Evolutionary conservation across 2,113 vertebrate genomes (phyloP), one percentile per base, ranked within the genome.

Genomic region (Mesocricetus auratus): DNA sequence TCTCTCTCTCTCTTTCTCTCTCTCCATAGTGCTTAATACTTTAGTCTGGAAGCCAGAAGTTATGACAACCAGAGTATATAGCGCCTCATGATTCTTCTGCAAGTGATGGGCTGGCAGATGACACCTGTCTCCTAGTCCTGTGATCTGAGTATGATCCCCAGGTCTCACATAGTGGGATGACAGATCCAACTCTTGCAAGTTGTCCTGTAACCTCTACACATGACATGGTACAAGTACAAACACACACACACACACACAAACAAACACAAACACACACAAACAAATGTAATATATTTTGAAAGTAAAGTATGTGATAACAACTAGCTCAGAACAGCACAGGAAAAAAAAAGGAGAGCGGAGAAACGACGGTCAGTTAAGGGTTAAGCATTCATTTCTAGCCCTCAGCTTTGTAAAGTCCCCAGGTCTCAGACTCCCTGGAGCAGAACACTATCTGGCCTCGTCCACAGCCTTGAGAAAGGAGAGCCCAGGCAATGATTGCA

Each of bases 401-500:
- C n/a, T 58, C 96, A 93, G 66, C 36, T 97, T 42, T 42, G 26
- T n/a, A 71, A 69, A 3, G 74, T 89, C 60, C 0, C 26, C 10
- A 53, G 42, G 93, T 86, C 93, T 97, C 86, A 82, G 93, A 86
- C 93, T 74, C 69, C 90, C 86, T 53, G 5, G 47, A 24, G 24
- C 91, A 42, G 90, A 97, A 83, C 92, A 7, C 33, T 86, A 31
- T 58, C 47, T 64, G 50, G 15, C 39, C 93, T 96, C 85, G 94
- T 93, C 91, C 94, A 11, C 24, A 56, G 21, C 47, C 29, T n/a
- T 91, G 93, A 93, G 97, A 96, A 22, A 58, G 91, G 85, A 96
- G 64, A 73, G 26, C 89, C 56, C 36, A 82, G 86, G 13, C 50
- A 91, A 82, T 47, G 47, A 47, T 11, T 94, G 47, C 93, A 96